A percentile compares a stretch with the other conserved stretches of the same genome.
Evolutionary conservation across 2,888 invertebrate genomes (phyloP).

Genomic region (Trichogramma dendrolimi): DNA sequence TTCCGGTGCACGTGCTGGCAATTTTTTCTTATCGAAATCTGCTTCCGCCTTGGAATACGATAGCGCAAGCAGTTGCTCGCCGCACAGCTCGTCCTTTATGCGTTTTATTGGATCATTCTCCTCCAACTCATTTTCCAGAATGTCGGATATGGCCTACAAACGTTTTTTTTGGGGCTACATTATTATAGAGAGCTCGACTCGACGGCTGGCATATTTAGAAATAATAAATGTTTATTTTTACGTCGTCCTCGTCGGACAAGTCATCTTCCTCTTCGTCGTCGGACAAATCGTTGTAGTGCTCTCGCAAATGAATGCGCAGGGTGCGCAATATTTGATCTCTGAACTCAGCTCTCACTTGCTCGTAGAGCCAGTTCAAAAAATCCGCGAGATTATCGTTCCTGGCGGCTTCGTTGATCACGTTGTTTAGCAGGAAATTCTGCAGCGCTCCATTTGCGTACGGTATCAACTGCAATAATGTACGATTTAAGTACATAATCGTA

Average conservation of each 20-base stretch:
- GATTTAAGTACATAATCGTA: conserved; percentile 1
- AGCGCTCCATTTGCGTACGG: conserved; percentile 51
- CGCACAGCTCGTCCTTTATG: conserved; percentile 40
- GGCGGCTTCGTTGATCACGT: conserved; percentile 54
- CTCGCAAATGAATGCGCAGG: conserved; percentile 38
- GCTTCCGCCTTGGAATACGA: conserved; percentile 31
- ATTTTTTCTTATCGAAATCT: too few species aligned
- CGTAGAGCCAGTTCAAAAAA: conserved; percentile 39
- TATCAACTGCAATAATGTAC: conserved; percentile 35
- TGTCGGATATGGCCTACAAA: conserved; percentile 41
- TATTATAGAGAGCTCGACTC: neutral
- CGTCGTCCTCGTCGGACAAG: conserved; percentile 42
- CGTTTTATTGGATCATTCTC: conserved; percentile 44
- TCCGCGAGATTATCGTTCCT: conserved; percentile 41
- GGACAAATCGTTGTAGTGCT: conserved; percentile 31
- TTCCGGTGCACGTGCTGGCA: too few species aligned
- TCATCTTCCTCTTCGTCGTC: conserved; percentile 33
- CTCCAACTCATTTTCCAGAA: conserved; percentile 44
- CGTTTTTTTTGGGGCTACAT: neutral
- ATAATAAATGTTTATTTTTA: conserved; percentile 25
- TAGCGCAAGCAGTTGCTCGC: conserved; percentile 41
- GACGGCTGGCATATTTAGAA: neutral
- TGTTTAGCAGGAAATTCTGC: conserved; percentile 52
- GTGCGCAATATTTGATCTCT: conserved; percentile 43
- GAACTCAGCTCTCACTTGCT: too few species aligned